Evolutionary conservation across 2,888 invertebrate species (phyloP).

Genomic region (Synanthedon vespiformis): DNA sequence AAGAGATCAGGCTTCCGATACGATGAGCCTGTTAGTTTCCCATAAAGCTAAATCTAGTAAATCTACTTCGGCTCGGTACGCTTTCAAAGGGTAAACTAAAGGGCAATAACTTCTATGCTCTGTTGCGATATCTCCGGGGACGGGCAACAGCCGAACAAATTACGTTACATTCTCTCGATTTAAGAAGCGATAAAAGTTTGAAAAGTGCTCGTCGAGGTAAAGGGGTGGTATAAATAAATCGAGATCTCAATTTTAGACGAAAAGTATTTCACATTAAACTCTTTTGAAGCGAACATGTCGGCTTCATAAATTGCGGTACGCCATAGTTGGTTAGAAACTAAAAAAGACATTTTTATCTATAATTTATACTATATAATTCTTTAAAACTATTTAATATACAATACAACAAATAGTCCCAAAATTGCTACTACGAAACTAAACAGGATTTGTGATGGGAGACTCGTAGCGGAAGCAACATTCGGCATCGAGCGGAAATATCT

Average conservation of each 20-base stretch:
- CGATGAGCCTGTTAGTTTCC: slow-evolving; percentile 22
- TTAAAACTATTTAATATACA: too few species aligned
- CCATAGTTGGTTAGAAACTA: too few species aligned
- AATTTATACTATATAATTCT: too few species aligned
- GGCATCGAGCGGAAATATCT: slow-evolving; percentile 10
- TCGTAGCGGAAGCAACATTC: slow-evolving; percentile 4
- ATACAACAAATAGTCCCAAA: too few species aligned
- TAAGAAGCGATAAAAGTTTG: slow-evolving; percentile 30
- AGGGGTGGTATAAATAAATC: background rate
- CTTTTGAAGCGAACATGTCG: background rate
- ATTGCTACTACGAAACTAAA: too few species aligned
- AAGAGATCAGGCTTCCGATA: slow-evolving; percentile 17
- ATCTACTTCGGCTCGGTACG: slow-evolving; percentile 26
- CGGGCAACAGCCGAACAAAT: slow-evolving; percentile 27
- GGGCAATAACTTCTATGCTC: slow-evolving; percentile 29
- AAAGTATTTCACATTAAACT: background rate
- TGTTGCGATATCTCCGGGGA: slow-evolving; percentile 26
- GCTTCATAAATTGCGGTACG: too few species aligned
- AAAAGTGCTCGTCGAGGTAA: slow-evolving; percentile 15
- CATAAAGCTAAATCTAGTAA: slow-evolving; percentile 35
- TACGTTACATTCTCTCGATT: slow-evolving; percentile 30
- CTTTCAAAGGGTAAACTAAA: slow-evolving; percentile 31
- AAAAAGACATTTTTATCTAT: too few species aligned
- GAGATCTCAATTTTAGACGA: background rate
- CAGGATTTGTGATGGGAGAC: too few species aligned